These are phyloP conservation scores for Geopemphigus sp. DNA, from an alignment of 1,140 invertebrate species.

Conservation along the genomic window DNA sequence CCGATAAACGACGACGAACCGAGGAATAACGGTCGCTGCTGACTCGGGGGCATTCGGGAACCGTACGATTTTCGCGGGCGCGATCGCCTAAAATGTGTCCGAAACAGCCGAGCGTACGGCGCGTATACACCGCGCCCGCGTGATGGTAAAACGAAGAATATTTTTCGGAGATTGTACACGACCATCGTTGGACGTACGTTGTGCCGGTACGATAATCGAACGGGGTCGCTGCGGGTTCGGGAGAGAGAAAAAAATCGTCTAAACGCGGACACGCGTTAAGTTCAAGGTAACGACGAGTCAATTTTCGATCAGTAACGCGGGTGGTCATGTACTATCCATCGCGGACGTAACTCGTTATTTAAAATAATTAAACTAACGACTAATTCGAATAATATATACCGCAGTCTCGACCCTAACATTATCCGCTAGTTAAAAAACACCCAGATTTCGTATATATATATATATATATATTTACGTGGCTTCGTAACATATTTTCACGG, in stretches of 20 bases:
- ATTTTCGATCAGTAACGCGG: constrained; percentile 36
- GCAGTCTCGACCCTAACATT: constrained; percentile 25
- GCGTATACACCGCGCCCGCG: too few species aligned
- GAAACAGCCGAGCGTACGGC: too few species aligned
- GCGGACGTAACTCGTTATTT: constrained; percentile 36
- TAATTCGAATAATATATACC: not conserved
- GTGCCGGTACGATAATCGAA: too few species aligned
- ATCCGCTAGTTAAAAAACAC: constrained; percentile 16
- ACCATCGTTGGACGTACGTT: not conserved
- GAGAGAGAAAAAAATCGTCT: too few species aligned
- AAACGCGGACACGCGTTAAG: not conserved
- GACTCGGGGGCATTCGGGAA: too few species aligned
- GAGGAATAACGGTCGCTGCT: too few species aligned
- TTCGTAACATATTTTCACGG: too few species aligned
- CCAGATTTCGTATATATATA: not conserved
- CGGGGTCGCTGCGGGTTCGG: too few species aligned
- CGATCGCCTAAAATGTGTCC: too few species aligned
- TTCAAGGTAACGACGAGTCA: constrained; percentile 10
- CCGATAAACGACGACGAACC: too few species aligned
- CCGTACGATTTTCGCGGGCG: too few species aligned
- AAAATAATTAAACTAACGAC: constrained; percentile 25
- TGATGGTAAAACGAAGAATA: not conserved
- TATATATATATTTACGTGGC: not conserved
- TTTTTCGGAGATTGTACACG: too few species aligned
- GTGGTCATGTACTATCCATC: constrained; percentile 24